A percentile compares a stretch with the other conserved stretches of the same genome.
phyloP scores from a whole-genome alignment of 30 jellyfish, hydroid and myxozoan species.

The Aurelia sp. region DNA sequence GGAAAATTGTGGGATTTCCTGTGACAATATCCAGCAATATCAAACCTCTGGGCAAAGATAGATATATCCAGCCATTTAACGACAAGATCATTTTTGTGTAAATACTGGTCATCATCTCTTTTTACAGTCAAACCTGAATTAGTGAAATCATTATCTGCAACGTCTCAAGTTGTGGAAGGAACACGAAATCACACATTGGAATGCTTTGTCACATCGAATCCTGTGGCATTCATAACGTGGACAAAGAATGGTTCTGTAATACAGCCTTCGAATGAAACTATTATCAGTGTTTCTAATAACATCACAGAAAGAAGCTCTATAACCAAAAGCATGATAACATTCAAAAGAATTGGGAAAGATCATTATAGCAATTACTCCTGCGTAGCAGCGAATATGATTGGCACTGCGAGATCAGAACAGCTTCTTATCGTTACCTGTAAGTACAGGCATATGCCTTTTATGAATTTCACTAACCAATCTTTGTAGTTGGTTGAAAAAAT shows the following conservation, averaged over 20 bases:
- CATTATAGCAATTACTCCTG: conserved; percentile 65
- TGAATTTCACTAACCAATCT: too few species aligned
- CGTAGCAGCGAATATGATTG: conserved; percentile 50
- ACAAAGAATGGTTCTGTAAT: conserved; percentile 22
- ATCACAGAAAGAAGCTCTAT: conserved; percentile 12
- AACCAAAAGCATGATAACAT: conserved; percentile 6
- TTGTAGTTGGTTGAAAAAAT: too few species aligned
- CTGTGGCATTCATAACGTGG: conserved; percentile 44
- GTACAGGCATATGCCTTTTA: conserved; percentile 1
- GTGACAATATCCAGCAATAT: too few species aligned
- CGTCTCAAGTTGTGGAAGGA: conserved; percentile 31
- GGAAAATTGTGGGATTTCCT: too few species aligned
- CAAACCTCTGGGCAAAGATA: too few species aligned
- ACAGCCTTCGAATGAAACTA: not conserved
- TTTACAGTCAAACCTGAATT: conserved; percentile 49
- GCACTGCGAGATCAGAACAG: conserved; percentile 34
- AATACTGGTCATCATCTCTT: not conserved
- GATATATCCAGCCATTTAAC: too few species aligned
- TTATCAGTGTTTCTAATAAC: not conserved
- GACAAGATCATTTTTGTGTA: too few species aligned
- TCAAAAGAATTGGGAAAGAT: conserved; percentile 4
- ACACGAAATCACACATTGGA: not conserved
- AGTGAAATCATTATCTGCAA: conserved; percentile 1
- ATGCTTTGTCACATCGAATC: conserved; percentile 46
- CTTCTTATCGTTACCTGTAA: conserved; percentile 43